Conservation (phyloP, 2,888 invertebrate species). For the Protonemura montana region DNA sequence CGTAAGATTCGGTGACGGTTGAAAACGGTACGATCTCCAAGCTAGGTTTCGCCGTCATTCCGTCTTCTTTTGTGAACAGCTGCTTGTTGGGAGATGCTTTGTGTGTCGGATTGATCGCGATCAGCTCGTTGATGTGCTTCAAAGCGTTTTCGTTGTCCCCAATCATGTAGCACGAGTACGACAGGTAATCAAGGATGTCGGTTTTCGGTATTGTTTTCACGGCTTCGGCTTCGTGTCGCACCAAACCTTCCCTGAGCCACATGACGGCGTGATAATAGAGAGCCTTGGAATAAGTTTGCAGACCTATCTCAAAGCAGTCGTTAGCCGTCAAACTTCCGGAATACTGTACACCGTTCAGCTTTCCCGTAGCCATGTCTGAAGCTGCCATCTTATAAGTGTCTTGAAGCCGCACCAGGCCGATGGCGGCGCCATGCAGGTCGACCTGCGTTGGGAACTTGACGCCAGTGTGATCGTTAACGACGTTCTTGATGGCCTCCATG, state of each 20-base stretch:
- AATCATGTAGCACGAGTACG: background rate
- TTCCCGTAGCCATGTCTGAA: slow-evolving; percentile 61
- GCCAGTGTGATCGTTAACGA: background rate
- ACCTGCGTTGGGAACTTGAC: background rate
- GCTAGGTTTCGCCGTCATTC: background rate
- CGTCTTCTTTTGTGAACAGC: background rate
- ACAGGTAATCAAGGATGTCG: background rate
- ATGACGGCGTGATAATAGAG: background rate
- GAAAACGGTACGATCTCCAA: background rate
- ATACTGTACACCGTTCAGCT: slow-evolving; percentile 54
- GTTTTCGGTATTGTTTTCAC: background rate
- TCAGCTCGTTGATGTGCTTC: background rate
- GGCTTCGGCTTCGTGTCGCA: background rate
- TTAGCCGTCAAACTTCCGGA: slow-evolving; percentile 53
- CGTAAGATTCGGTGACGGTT: background rate
- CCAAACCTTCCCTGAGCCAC: background rate
- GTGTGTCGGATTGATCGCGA: background rate
- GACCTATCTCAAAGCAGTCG: slow-evolving; percentile 1
- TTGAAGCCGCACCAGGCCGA: slow-evolving; percentile 64
- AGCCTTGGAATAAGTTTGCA: background rate
- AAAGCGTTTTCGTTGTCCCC: background rate
- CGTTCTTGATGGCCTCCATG: background rate
- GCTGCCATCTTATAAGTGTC: slow-evolving; percentile 65
- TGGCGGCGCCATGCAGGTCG: slow-evolving; percentile 60
- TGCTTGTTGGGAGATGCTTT: background rate